Conservation (phyloP, 2,888 invertebrate species). For the Drosophila siamana region DNA sequence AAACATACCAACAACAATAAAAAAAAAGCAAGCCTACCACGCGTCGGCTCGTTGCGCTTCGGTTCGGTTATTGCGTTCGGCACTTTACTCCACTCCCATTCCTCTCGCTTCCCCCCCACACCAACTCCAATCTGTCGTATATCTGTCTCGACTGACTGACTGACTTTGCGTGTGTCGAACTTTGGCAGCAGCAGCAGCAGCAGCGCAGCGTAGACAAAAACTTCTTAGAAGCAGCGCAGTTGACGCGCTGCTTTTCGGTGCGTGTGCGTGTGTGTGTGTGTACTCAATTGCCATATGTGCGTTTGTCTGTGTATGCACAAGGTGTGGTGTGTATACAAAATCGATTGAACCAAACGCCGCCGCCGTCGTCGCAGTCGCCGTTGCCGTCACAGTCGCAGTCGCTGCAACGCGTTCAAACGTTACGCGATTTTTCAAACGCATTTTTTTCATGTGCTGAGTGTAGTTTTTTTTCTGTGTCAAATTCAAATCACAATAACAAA, state of each 20-base stretch:
- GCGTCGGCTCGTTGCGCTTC: conserved; percentile 21
- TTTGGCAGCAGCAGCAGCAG: conserved; percentile 25
- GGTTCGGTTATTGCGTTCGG: conserved; percentile 19
- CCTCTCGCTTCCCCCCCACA: neutral
- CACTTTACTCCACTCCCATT: neutral
- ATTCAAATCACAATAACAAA: neutral
- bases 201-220: conserved; percentile 42
- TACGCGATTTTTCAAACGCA: conserved; percentile 46
- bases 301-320: conserved; percentile 47
- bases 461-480: conserved; percentile 31
- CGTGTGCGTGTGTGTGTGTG: conserved; percentile 18
- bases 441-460: conserved; percentile 32
- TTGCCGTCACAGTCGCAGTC: conserved; percentile 20
- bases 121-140: neutral
- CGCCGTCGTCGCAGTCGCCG: conserved; percentile 9
- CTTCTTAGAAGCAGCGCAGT: conserved; percentile 38
- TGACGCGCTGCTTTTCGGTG: conserved; percentile 32
- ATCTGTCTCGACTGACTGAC: conserved; percentile 2
- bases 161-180: conserved; percentile 19
- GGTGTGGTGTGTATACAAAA: conserved; percentile 76
- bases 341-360: conserved; percentile 58
- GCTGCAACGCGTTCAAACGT: conserved; percentile 43
- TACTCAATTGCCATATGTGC: conserved; percentile 11
- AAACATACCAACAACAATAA: conserved; percentile 6
- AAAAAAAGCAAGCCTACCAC: conserved; percentile 41